A percentile compares a stretch with the other conserved stretches of the same genome.
Conservation (phyloP, 2,113 vertebrate genomes). For the Lethenteron reissneri region DNA sequence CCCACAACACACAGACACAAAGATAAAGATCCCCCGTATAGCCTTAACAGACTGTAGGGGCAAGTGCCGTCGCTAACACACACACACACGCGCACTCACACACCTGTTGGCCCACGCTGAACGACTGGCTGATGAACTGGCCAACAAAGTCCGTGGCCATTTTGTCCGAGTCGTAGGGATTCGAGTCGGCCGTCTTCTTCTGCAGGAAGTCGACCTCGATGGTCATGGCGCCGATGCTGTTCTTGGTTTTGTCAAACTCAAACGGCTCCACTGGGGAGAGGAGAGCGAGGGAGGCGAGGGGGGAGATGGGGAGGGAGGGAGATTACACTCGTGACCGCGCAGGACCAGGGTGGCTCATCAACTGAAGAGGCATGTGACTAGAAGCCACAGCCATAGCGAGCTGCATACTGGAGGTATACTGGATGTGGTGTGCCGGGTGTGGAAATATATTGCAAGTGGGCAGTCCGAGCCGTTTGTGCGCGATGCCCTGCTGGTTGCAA, state of each 20-base stretch:
- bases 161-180: constrained; percentile 65
- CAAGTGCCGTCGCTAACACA: too few species aligned
- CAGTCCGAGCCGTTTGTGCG: not conserved
- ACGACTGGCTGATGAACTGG: constrained; percentile 66
- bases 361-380: not conserved
- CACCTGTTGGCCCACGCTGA: constrained; percentile 76
- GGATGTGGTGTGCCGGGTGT: not conserved
- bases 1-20: too few species aligned
- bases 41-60: too few species aligned
- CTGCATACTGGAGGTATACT: not conserved
- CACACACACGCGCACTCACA: constrained; percentile 13
- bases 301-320: too few species aligned
- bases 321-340: not conserved
- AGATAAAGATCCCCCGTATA: too few species aligned
- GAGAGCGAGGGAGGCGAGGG: not conserved
- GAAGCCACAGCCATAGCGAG: not conserved
- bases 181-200: constrained; percentile 74
- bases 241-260: constrained; percentile 62
- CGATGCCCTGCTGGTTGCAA: too few species aligned
- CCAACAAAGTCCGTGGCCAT: constrained; percentile 76
- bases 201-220: constrained; percentile 82
- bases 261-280: constrained; percentile 36
- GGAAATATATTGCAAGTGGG: not conserved
- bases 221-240: constrained; percentile 61
- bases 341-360: not conserved